Conservation (phyloP, 2,888 invertebrate species). For the Lathronympha strigana region DNA sequence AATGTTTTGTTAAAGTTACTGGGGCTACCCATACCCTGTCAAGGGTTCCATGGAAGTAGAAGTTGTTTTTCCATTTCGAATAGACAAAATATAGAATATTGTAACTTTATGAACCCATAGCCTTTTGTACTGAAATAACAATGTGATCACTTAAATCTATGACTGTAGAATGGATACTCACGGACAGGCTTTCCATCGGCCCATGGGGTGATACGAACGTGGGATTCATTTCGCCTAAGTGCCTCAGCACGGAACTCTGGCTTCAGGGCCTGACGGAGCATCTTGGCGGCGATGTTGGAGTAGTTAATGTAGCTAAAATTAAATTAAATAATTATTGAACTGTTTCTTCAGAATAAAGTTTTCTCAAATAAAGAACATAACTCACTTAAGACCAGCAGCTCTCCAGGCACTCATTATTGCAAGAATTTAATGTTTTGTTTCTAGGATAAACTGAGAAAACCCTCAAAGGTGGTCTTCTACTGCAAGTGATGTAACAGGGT, state of each 20-base stretch:
- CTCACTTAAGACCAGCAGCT: constrained; percentile 93
- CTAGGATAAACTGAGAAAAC: background rate
- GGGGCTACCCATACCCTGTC: no score
- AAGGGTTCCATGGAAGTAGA: no score
- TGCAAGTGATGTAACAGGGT: constrained; percentile 41
- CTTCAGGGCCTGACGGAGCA: constrained; percentile 92
- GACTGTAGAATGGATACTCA: constrained; percentile 78
- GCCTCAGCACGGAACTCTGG: constrained; percentile 89
- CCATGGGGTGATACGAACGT: constrained; percentile 94
- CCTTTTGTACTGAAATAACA: background rate
- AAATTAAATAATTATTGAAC: constrained; percentile 22
- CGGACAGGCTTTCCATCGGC: constrained; percentile 93
- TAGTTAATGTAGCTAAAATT: constrained; percentile 95
- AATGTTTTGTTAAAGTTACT: background rate
- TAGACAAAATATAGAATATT: no score
- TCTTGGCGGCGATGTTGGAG: constrained; percentile 95
- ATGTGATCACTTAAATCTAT: background rate
- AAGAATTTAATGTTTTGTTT: constrained; percentile 33
- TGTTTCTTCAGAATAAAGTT: background rate
- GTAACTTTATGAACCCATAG: no score
- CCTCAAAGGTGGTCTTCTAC: constrained; percentile 10
- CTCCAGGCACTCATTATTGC: constrained; percentile 91
- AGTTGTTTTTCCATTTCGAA: no score
- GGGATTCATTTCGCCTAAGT: constrained; percentile 88
- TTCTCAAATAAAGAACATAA: background rate